These are phyloP conservation scores for Gymnoscopelus braueri DNA, from an alignment of 2,797 vertebrate genomes.

Conservation along the genomic window DNA sequence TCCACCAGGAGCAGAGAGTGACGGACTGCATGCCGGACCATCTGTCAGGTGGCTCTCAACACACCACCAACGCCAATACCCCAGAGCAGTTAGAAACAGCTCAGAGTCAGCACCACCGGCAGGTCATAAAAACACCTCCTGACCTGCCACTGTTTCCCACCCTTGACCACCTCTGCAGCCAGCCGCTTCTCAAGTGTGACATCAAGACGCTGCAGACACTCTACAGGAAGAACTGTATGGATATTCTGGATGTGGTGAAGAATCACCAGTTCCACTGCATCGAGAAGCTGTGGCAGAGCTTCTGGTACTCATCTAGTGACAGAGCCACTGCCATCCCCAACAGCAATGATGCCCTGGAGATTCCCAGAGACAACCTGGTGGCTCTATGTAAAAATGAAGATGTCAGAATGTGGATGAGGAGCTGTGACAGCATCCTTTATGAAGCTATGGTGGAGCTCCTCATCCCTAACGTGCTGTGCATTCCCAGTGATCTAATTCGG, in stretches of 20 bases:
- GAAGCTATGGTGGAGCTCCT: constrained; percentile 97
- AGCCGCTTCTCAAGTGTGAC: constrained; percentile 88
- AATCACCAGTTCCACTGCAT: constrained; percentile 97
- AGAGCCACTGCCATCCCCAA: constrained; percentile 77
- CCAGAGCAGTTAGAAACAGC: constrained; percentile 92
- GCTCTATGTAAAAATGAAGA: constrained; percentile 92
- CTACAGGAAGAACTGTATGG: constrained; percentile 97
- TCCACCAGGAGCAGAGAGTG: constrained; percentile 98
- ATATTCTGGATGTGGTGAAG: constrained; percentile 94
- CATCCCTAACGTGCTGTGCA: constrained; percentile 94
- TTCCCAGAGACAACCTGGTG: constrained; percentile 91
- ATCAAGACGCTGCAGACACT: constrained; percentile 91
- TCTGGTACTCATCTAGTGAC: constrained; percentile 93
- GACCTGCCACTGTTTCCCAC: constrained; percentile 90
- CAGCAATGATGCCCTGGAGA: constrained; percentile 90
- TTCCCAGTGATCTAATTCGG: constrained; percentile 96
- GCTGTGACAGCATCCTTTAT: constrained; percentile 97
- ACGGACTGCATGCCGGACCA: constrained; percentile 88
- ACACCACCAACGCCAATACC: constrained; percentile 75
- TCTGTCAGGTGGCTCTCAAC: constrained; percentile 82
- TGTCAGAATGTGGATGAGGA: constrained; percentile 94
- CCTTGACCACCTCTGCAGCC: constrained; percentile 80
- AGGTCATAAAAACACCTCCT: constrained; percentile 94
- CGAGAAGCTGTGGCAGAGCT: constrained; percentile 97
- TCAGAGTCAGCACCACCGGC: constrained; percentile 97